These are phyloP conservation scores for Gasterosteus nipponicus DNA, from an alignment of 2,113 vertebrate genomes.

Conservation along the genomic window DNA sequence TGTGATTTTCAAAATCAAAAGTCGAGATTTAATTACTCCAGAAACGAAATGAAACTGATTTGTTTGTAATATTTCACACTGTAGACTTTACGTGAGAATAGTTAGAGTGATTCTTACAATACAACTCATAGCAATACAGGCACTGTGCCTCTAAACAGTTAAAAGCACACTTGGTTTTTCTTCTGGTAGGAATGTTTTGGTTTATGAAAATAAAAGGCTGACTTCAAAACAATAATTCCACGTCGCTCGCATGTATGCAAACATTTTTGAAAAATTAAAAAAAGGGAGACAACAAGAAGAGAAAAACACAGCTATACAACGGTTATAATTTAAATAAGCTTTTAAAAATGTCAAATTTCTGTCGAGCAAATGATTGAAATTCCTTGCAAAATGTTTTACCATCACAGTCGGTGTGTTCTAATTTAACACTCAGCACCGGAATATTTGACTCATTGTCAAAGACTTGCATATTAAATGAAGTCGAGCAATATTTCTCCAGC, in stretches of 20 bases:
- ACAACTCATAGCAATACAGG: not conserved
- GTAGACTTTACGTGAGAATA: not conserved
- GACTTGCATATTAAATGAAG: conserved; percentile 33
- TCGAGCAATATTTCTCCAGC: not conserved
- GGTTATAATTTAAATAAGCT: not conserved
- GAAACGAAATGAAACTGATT: not conserved
- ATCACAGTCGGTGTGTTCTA: conserved; percentile 30
- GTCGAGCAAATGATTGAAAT: not conserved
- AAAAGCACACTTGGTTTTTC: not conserved
- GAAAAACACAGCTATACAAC: not conserved
- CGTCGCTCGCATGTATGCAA: not conserved
- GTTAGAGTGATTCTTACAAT: not conserved
- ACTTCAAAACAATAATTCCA: conserved; percentile 14
- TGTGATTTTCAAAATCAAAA: not conserved
- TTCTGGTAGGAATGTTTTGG: not conserved
- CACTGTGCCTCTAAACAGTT: not conserved
- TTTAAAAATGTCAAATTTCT: conserved; percentile 6
- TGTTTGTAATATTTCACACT: not conserved
- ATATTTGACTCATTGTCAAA: conserved; percentile 58
- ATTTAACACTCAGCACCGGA: conserved; percentile 18
- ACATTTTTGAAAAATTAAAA: not conserved
- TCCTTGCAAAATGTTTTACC: conserved; percentile 14
- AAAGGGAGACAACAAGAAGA: not conserved
- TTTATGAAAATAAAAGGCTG: conserved; percentile 33
- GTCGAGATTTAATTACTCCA: not conserved